Evolutionary conservation across 2,888 invertebrate species (phyloP).

Genomic region (Sylvicola cinctus): DNA sequence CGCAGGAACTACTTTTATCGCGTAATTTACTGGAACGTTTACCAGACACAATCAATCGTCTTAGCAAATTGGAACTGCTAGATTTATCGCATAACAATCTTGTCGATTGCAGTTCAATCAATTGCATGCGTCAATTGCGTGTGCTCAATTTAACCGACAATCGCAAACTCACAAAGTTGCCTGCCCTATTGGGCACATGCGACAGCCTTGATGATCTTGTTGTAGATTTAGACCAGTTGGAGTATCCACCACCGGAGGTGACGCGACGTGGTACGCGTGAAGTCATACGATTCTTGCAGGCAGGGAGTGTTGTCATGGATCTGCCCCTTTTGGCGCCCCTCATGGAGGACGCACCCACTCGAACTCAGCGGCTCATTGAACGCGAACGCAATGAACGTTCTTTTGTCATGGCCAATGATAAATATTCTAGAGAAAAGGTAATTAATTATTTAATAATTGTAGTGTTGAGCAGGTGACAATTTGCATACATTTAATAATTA

Average conservation of each 20-base stretch:
- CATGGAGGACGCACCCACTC: too few relatives aligned
- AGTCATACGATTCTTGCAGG: slow-evolving; percentile 42
- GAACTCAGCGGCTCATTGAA: not conserved
- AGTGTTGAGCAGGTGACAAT: too few relatives aligned
- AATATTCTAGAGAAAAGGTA: slow-evolving; percentile 5
- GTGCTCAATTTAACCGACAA: slow-evolving; percentile 40
- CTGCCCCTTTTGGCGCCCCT: too few relatives aligned
- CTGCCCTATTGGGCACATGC: slow-evolving; percentile 42
- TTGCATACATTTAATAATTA: too few relatives aligned
- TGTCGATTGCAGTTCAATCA: slow-evolving; percentile 20
- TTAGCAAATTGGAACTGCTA: slow-evolving; percentile 40
- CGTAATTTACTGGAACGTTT: slow-evolving; percentile 47
- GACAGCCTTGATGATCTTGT: slow-evolving; percentile 37
- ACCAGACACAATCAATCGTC: slow-evolving; percentile 42
- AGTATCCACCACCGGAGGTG: slow-evolving; percentile 43
- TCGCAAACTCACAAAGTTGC: slow-evolving; percentile 33
- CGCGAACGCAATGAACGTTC: not conserved
- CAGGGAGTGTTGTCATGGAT: slow-evolving; percentile 19
- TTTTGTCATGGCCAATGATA: not conserved
- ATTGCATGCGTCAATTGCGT: slow-evolving; percentile 31
- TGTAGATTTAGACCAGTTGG: slow-evolving; percentile 37
- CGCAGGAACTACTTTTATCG: slow-evolving; percentile 49
- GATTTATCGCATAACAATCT: slow-evolving; percentile 52
- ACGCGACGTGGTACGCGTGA: slow-evolving; percentile 34
- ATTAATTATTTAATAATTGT: too few relatives aligned